Evolutionary conservation across 2,797 vertebrate genomes (phyloP), one percentile per base, ranked within the genome.

Genomic region (Pipistrellus nathusii): DNA sequence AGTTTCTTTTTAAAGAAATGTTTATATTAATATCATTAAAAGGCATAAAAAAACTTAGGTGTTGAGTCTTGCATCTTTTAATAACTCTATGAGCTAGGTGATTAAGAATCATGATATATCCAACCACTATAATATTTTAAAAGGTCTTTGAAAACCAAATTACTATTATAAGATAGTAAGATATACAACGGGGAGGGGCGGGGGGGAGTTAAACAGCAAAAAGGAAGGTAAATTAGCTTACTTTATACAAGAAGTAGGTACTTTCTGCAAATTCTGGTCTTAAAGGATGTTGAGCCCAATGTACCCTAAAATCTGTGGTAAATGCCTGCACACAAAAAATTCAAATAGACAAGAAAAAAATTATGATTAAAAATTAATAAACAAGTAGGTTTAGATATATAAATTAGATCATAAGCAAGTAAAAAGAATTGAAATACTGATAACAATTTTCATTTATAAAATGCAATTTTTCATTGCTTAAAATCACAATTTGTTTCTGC

Each of bases 221-320:
- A 88, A 82, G 51, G 87, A 82, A 44, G 30, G 23, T 55, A 84
- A 75, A 51, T 6, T 30, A 68, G 48, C 98, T 98, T 98, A 99
- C 99, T 98, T 99, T 99, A 97, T 99, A 99, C 89, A 99, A 98
- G 98, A 99, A 99, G 97, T 99, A 99, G 93, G 99, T 99, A 98
- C 99, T 99, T 98, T 99, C 99, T 95, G 99, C 99, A 99, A 99
- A 99, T 98, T 99, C 99, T 77, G 99, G 99, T 96, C 99, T 98
- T 97, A 99, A 98, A 92, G 99, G 99, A 98, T 99, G 99, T 97
- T 99, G 99, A 64, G 99, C 99, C 99, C 99, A 99, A 95, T 99
- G 99, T 92, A 99, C 99, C 97, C 99, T 99, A 96, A 99, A 99
- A 98, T 99, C 99, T 94, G 99, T 99, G 75, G 99, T 99, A 98